These are phyloP conservation scores for Temnopleurus reevesii DNA, from an alignment of 53 echinoderm and acorn worm species.

Conservation along the genomic window DNA sequence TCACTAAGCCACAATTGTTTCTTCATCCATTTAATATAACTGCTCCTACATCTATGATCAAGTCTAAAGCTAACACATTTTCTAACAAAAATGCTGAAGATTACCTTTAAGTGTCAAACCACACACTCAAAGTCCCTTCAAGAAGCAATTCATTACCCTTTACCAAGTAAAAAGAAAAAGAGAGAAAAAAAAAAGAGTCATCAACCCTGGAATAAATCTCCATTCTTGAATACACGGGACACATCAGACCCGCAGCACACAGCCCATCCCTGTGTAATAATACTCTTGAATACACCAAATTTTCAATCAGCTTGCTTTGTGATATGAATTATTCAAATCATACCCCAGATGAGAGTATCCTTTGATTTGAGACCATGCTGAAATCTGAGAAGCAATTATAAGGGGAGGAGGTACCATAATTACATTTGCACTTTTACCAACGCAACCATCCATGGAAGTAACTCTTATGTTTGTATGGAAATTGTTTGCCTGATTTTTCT, in stretches of 20 bases:
- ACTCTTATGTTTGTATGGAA: not conserved
- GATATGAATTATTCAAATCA: slow-evolving; percentile 21
- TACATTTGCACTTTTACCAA: slow-evolving; percentile 9
- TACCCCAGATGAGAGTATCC: not conserved
- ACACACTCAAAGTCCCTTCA: not conserved
- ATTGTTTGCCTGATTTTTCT: not conserved
- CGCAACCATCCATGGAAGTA: not conserved
- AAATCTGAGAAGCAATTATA: slow-evolving; percentile 28
- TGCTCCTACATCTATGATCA: too few species aligned
- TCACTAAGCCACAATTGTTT: too few species aligned
- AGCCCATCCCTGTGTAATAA: not conserved
- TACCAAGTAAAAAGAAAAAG: not conserved
- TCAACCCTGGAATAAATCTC: not conserved
- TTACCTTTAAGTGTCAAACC: too few species aligned
- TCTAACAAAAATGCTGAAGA: too few species aligned
- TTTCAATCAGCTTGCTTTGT: slow-evolving; percentile 9
- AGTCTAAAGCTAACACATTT: too few species aligned
- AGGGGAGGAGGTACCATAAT: not conserved
- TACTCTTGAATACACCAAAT: not conserved
- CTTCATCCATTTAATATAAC: too few species aligned
- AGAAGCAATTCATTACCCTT: not conserved
- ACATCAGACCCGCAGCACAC: not conserved
- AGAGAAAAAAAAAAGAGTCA: not conserved
- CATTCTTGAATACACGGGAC: not conserved
- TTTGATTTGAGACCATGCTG: not conserved